These are phyloP conservation scores for Apamea sordens DNA, from an alignment of 2,888 invertebrate species.

Conservation along the genomic window DNA sequence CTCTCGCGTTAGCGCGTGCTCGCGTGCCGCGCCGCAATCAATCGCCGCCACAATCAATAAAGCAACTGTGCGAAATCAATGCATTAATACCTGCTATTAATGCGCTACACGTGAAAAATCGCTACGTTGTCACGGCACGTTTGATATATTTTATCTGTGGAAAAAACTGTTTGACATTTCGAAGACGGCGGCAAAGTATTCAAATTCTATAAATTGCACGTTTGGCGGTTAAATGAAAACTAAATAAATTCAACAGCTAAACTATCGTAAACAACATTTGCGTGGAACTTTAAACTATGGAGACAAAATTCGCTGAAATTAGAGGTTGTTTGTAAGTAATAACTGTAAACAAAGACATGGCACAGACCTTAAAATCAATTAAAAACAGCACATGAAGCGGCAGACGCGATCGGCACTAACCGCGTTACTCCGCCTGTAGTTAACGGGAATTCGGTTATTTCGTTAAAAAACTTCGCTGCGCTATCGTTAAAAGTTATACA, in stretches of 20 bases:
- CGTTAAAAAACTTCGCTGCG: slow-evolving; percentile 88
- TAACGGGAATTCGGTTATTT: slow-evolving; percentile 88
- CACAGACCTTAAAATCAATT: slow-evolving; percentile 68
- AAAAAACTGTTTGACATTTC: slow-evolving; percentile 51
- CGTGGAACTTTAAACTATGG: slow-evolving; percentile 1
- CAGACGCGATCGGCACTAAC: slow-evolving; percentile 81
- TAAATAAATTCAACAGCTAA: slow-evolving; percentile 7
- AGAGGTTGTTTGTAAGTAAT: slow-evolving; percentile 27
- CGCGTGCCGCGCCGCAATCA: slow-evolving; percentile 84
- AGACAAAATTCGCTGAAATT: slow-evolving; percentile 16
- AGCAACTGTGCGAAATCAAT: slow-evolving; percentile 87
- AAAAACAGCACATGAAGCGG: slow-evolving; percentile 68
- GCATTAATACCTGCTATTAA: slow-evolving; percentile 80
- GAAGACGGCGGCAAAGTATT: slow-evolving; percentile 46
- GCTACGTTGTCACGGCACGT: slow-evolving; percentile 70
- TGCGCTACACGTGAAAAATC: slow-evolving; percentile 75
- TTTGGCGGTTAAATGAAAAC: slow-evolving; percentile 23
- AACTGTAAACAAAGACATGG: slow-evolving; percentile 54
- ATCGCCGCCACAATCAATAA: slow-evolving; percentile 87
- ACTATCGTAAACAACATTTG: slow-evolving; percentile 25
- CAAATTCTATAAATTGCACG: slow-evolving; percentile 37
- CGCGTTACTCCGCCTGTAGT: slow-evolving; percentile 74
- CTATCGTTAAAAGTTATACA: slow-evolving; percentile 89
- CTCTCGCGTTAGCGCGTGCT: slow-evolving; percentile 71
- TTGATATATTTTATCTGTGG: slow-evolving; percentile 59